Evolutionary conservation across 2,888 invertebrate genomes (phyloP).

Genomic region (Netelia melanura): DNA sequence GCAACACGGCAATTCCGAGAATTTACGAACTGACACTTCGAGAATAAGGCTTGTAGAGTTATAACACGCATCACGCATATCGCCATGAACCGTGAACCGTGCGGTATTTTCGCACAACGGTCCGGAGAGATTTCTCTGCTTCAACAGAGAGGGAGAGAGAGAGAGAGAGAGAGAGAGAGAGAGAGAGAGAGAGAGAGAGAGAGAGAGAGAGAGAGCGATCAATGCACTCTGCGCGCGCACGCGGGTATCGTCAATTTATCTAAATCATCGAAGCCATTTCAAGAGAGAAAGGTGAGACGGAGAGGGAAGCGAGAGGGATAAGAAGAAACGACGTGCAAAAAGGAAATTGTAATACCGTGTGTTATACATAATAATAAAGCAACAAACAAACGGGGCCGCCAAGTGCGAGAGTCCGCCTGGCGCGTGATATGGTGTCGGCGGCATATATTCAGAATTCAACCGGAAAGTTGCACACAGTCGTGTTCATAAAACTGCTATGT

Average conservation of each 20-base stretch:
- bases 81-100: slow-evolving; percentile 6
- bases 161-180: background rate
- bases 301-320: background rate
- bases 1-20: slow-evolving; percentile 2
- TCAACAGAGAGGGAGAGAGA: background rate
- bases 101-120: background rate
- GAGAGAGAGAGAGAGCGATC: slow-evolving; percentile 6
- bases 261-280: slow-evolving; percentile 75
- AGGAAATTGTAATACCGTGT: slow-evolving; percentile 72
- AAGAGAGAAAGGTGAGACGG: background rate
- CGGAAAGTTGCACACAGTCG: slow-evolving; percentile 39
- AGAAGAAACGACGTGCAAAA: slow-evolving; percentile 58
- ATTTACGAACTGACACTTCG: slow-evolving; percentile 23
- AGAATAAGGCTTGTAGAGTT: slow-evolving; percentile 24
- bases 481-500: background rate
- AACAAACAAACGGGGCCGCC: slow-evolving; percentile 71
- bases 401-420: slow-evolving; percentile 57
- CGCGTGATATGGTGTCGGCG: slow-evolving; percentile 59
- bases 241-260: slow-evolving; percentile 75
- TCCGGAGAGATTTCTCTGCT: slow-evolving; percentile 9
- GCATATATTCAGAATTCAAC: slow-evolving; percentile 49
- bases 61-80: slow-evolving; percentile 28
- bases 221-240: slow-evolving; percentile 55
- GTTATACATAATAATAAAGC: slow-evolving; percentile 76
- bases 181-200: background rate